Percentiles rank a stretch among this genome's conserved stretches.
These are phyloP conservation scores for Ceriagrion tenellum DNA, from an alignment of 2,888 invertebrate species.

Conservation along the genomic window DNA sequence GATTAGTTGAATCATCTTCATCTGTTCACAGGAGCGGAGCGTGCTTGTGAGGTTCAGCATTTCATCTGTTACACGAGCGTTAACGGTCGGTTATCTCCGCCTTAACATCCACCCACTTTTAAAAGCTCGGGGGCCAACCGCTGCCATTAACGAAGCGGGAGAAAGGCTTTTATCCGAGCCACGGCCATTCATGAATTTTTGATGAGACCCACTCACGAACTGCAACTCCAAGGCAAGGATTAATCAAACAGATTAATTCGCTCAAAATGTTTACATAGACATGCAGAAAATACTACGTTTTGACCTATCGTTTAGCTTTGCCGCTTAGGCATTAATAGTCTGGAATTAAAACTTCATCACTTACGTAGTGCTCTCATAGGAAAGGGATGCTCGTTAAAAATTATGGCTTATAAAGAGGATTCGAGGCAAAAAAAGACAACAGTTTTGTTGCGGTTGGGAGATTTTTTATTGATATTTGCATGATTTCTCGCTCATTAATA, in stretches of 20 bases:
- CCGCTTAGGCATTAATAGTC: too few species aligned
- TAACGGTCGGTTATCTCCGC: background rate
- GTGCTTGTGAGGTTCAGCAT: too few species aligned
- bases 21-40: too few species aligned
- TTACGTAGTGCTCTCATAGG: too few species aligned
- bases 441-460: too few species aligned
- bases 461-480: too few species aligned
- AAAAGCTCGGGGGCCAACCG: background rate
- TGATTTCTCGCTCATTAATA: too few species aligned
- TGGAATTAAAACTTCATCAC: too few species aligned
- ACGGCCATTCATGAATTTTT: background rate
- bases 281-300: background rate
- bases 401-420: too few species aligned
- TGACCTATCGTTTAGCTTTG: background rate
- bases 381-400: too few species aligned
- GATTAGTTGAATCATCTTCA: too few species aligned
- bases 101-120: background rate
- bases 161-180: conserved; percentile 10
- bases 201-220: conserved; percentile 5
- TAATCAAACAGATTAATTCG: background rate
- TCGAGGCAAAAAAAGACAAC: too few species aligned
- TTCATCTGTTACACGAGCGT: background rate
- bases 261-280: background rate
- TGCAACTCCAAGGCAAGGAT: background rate
- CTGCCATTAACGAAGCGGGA: conserved; percentile 10